These are phyloP conservation scores for Ophthalmolycus amberensis DNA, from an alignment of 2,113 vertebrate species.

Conservation along the genomic window DNA sequence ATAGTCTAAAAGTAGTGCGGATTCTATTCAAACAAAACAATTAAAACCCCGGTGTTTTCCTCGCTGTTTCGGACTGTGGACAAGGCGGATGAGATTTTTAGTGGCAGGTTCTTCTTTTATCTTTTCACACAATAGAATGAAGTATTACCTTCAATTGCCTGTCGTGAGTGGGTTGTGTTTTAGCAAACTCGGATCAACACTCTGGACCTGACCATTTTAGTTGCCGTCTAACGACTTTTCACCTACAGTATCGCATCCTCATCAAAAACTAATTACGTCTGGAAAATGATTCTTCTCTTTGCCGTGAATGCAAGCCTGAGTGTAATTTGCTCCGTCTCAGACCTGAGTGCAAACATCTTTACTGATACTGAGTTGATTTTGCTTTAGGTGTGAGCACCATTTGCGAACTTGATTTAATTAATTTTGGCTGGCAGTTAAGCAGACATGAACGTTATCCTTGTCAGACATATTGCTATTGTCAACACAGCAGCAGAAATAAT, in stretches of 20 bases:
- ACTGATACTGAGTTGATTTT: slow-evolving; percentile 56
- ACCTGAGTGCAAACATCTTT: slow-evolving; percentile 57
- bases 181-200: slow-evolving; percentile 42
- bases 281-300: slow-evolving; percentile 45
- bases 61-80: slow-evolving; percentile 47
- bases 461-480: slow-evolving; percentile 57
- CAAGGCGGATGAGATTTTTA: slow-evolving; percentile 50
- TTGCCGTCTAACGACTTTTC: slow-evolving; percentile 60
- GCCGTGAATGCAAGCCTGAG: slow-evolving; percentile 54
- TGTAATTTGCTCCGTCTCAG: slow-evolving; percentile 37
- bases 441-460: slow-evolving; percentile 44
- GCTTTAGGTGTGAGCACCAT: slow-evolving; percentile 29
- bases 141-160: slow-evolving; percentile 57
- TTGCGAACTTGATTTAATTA: slow-evolving; percentile 47
- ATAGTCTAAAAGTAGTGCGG: slow-evolving; percentile 75
- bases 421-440: slow-evolving; percentile 51
- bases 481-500: slow-evolving; percentile 46
- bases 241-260: slow-evolving; percentile 32
- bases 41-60: slow-evolving; percentile 67
- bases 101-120: slow-evolving; percentile 56
- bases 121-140: slow-evolving; percentile 48
- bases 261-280: slow-evolving; percentile 57
- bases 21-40: slow-evolving; percentile 77
- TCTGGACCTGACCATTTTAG: slow-evolving; percentile 37
- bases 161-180: slow-evolving; percentile 47